phyloP scores from a whole-genome alignment of 1,140 invertebrate species.

The Heterodera carotae region DNA sequence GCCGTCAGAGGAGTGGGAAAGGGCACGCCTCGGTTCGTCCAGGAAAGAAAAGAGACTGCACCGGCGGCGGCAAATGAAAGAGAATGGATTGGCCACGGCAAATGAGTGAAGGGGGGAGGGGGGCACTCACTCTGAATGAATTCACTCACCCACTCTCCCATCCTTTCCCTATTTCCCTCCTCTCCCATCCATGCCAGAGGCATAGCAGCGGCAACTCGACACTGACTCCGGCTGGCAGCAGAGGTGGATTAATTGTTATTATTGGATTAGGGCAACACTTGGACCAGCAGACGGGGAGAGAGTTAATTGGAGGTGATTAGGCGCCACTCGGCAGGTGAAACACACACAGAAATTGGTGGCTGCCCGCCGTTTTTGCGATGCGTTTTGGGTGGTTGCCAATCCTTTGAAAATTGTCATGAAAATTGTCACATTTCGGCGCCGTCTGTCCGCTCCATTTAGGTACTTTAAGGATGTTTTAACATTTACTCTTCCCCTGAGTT shows the following conservation, averaged over 20 bases:
- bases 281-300: no score
- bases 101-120: background rate
- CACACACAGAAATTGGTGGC: no score
- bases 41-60: background rate
- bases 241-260: background rate
- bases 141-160: no score
- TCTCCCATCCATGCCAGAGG: background rate
- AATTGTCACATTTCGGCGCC: no score
- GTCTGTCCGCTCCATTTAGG: no score
- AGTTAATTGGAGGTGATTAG: background rate
- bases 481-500: no score
- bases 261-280: background rate
- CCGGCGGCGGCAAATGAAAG: background rate
- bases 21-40: background rate
- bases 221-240: background rate
- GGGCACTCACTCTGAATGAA: background rate
- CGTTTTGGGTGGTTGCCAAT: no score
- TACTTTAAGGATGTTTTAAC: no score
- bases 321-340: no score
- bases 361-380: no score
- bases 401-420: background rate
- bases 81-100: background rate
- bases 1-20: background rate
- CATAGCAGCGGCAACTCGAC: no score
- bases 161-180: background rate